Evolutionary conservation across 2,797 vertebrate genomes (phyloP).

Genomic region (Intellagama lesueurii): DNA sequence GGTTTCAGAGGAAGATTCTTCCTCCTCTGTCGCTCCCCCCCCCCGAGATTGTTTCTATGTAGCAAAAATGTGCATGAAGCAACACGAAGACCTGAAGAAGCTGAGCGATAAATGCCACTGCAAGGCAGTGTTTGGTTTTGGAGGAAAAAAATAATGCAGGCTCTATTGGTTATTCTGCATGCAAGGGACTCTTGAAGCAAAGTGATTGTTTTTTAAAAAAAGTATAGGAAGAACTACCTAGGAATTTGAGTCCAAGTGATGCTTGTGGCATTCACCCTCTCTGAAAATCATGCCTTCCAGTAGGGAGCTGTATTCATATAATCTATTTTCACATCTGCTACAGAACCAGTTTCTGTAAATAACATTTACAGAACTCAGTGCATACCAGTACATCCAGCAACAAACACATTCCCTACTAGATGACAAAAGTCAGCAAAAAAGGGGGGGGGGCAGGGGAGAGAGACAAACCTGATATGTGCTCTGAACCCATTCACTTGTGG

Average conservation of each 20-base stretch:
- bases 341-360: constrained; percentile 3
- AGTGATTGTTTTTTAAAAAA: constrained; percentile 7
- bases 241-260: neutral
- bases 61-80: neutral
- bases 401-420: too few species aligned
- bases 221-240: neutral
- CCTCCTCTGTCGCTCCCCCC: too few species aligned
- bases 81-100: neutral
- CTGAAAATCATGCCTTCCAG: constrained; percentile 8
- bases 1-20: constrained; percentile 11
- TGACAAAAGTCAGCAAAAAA: too few species aligned
- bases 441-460: too few species aligned
- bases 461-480: too few species aligned
- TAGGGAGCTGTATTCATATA: constrained; percentile 4
- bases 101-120: constrained; percentile 24
- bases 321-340: neutral
- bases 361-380: neutral
- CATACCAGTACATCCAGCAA: too few species aligned
- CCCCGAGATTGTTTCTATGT: neutral
- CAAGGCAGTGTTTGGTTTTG: constrained; percentile 20
- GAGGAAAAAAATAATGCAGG: neutral
- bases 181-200: neutral
- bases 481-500: too few species aligned
- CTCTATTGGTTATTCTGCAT: neutral
- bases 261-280: neutral